Evolutionary conservation across 2,113 vertebrate genomes (phyloP).

Genomic region (Neodon shergylaensis): DNA sequence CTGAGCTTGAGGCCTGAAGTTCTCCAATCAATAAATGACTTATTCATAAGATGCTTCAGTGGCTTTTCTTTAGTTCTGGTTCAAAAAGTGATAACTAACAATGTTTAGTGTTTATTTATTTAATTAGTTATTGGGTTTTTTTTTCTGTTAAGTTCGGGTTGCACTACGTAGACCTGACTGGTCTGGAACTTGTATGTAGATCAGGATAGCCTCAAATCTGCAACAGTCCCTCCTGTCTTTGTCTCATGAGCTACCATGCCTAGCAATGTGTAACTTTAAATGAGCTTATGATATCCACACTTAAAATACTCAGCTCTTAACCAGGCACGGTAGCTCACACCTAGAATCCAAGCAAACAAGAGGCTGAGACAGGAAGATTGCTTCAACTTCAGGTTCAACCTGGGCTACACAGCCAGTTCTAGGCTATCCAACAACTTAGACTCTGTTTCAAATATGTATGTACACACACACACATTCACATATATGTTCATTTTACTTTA

Average conservation of each 20-base stretch:
- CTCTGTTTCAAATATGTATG: not conserved
- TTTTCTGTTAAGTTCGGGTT: not conserved
- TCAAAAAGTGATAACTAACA: slow-evolving; percentile 56
- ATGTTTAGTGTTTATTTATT: not conserved
- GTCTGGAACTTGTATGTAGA: not conserved
- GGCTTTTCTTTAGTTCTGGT: slow-evolving; percentile 43
- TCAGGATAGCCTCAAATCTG: not conserved
- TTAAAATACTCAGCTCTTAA: slow-evolving; percentile 45
- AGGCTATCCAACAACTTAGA: not conserved
- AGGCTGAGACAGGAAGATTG: not conserved
- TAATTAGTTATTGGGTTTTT: not conserved
- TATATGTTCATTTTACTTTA: not conserved
- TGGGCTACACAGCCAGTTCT: not conserved
- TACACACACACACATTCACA: not conserved
- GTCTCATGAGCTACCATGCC: not conserved
- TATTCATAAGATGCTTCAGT: slow-evolving; percentile 1
- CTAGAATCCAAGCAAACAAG: not conserved
- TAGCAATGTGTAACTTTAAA: slow-evolving; percentile 16
- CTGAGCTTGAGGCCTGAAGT: not conserved
- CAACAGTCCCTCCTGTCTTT: not conserved
- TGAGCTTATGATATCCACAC: slow-evolving; percentile 30
- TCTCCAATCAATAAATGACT: slow-evolving; percentile 27
- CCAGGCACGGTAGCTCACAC: not conserved
- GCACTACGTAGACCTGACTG: not conserved
- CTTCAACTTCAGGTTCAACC: not conserved